phyloP scores from a whole-genome alignment of 2,888 invertebrate species.

The Xylota sylvarum region DNA sequence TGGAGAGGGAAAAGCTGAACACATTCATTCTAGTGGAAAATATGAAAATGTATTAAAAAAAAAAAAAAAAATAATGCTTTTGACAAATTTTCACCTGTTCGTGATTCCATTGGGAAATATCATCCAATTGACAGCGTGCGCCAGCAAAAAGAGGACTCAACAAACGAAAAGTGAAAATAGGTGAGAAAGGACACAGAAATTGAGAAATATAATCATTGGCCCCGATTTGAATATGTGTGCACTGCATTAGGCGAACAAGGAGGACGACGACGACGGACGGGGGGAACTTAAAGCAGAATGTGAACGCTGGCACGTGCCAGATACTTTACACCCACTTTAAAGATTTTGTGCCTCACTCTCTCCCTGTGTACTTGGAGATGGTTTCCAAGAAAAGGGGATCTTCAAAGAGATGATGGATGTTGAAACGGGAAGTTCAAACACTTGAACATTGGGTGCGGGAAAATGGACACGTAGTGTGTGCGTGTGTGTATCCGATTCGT shows the following conservation, averaged over 20 bases:
- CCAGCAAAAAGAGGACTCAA: conserved; percentile 37
- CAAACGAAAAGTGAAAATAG: conserved; percentile 46
- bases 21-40: neutral
- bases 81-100: conserved; percentile 56
- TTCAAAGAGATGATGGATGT: conserved; percentile 65
- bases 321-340: conserved; percentile 70
- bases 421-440: conserved; percentile 56
- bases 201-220: conserved; percentile 64
- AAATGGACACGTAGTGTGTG: conserved; percentile 15
- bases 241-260: neutral
- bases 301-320: conserved; percentile 62
- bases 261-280: neutral
- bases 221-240: conserved; percentile 45
- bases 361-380: conserved; percentile 29
- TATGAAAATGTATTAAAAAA: neutral
- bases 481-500: neutral
- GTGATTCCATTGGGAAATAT: conserved; percentile 41
- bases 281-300: conserved; percentile 8
- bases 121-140: conserved; percentile 43
- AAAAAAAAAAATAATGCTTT: conserved; percentile 1
- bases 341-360: conserved; percentile 5
- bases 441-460: conserved; percentile 9
- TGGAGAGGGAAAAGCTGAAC: neutral
- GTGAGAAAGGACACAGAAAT: conserved; percentile 57
- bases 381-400: conserved; percentile 48